These are phyloP conservation scores for Thunnus albacares DNA, from an alignment of 2,797 vertebrate species.

Conservation along the genomic window DNA sequence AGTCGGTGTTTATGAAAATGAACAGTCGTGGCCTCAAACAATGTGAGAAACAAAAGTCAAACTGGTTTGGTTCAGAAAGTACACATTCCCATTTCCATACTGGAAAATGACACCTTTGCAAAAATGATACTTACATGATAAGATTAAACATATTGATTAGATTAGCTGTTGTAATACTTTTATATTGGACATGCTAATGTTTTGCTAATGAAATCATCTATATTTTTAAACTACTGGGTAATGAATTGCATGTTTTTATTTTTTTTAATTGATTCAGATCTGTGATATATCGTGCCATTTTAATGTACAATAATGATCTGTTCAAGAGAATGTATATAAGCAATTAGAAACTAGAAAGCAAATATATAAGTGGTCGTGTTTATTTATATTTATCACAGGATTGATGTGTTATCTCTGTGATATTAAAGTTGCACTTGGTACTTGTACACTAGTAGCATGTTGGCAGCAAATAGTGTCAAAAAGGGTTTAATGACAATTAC, in stretches of 20 bases:
- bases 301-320: not conserved
- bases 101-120: not conserved
- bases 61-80: not conserved
- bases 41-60: not conserved
- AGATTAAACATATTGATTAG: not conserved
- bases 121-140: not conserved
- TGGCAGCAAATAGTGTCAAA: slow-evolving; percentile 21
- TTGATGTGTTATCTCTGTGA: not conserved
- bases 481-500: slow-evolving; percentile 32
- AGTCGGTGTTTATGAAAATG: not conserved
- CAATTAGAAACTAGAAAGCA: too few species aligned
- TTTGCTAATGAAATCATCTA: not conserved
- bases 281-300: not conserved
- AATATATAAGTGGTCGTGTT: slow-evolving; percentile 13
- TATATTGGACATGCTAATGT: not conserved
- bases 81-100: not conserved
- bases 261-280: not conserved
- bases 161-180: not conserved
- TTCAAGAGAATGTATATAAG: not conserved
- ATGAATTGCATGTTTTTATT: not conserved
- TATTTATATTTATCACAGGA: not conserved
- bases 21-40: not conserved
- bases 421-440: slow-evolving; percentile 29
- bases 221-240: not conserved
- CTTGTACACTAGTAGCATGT: slow-evolving; percentile 16